phyloP scores from a whole-genome alignment of 2,113 vertebrate species.

The Eidolon helvum region DNA sequence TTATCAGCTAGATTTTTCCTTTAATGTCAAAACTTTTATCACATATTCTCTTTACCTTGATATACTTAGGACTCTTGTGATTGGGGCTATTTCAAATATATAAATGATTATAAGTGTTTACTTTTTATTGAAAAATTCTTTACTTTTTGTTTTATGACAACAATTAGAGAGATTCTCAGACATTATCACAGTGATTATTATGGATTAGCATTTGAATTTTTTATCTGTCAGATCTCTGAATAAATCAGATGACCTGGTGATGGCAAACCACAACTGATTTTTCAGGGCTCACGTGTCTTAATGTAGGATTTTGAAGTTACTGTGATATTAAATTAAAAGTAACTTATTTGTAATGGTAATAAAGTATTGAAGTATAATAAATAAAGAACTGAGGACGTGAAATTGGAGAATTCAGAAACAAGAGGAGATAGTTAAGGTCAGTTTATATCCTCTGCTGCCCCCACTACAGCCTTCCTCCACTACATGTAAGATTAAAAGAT shows the following conservation, averaged over 20 bases:
- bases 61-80: not conserved
- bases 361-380: not conserved
- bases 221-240: not conserved
- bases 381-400: not conserved
- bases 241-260: not conserved
- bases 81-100: not conserved
- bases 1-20: not conserved
- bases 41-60: not conserved
- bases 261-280: not conserved
- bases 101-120: not conserved
- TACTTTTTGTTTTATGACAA: not conserved
- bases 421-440: not conserved
- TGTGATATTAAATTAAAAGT: slow-evolving; percentile 13
- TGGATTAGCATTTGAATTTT: not conserved
- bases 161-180: not conserved
- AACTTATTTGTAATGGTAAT: not conserved
- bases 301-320: not conserved
- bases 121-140: not conserved
- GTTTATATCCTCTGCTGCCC: not conserved
- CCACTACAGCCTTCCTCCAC: not conserved
- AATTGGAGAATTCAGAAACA: slow-evolving; percentile 18
- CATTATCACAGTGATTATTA: not conserved
- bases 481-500: not conserved
- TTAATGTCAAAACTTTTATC: slow-evolving; percentile 10
- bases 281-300: not conserved